Evolutionary conservation across 2,113 vertebrate species (phyloP), one percentile per base, ranked within the genome.

Genomic region (Leptosomus discolor): DNA sequence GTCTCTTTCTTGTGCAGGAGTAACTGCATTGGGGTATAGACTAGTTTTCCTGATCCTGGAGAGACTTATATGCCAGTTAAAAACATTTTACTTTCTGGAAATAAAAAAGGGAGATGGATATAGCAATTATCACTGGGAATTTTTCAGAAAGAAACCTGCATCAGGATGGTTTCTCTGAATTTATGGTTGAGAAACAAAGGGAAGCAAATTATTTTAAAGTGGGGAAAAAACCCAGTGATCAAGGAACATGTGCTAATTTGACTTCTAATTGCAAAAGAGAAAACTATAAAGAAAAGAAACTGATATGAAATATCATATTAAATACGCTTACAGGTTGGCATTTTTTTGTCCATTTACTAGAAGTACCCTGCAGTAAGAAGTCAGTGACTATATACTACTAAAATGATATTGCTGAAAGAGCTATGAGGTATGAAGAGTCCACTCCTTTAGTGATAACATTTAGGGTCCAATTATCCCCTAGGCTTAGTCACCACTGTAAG

Each of bases 211-310:
- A 30, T 74, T 93, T 73, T 73, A 2, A 73, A 56, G 8, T n/a
- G 13, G 3, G 3, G 2, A 18, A 18, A 10, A 23, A 53, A 46
- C 5, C 2, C 6, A 19, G 2, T 34, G 4, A 15, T 39, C 7
- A 50, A 50, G 29, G 11, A 65, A 14, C 8, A 11, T 60, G 6
- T 60, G 4, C 12, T 77, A 39, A 54, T 92, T 8, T 63, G 19
- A n/a, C 53, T 45, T 81, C n/a, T 70, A 54, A 34, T 50, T 63
- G 15, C 24, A 41, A 67, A 79, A 78, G 34, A 57, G 30, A 77
- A 10, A 63, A 15, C 50, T 75, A 9, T 29, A 70, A 58, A 45
- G n/a, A 78, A 53, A 84, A 91, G 11, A 57, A 90, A 50, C 5
- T 39, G 8, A 39, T 29, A 9, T 8, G 50, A 81, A 93, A 68